Base-by-base conservation (phyloP, 2,113 vertebrate genomes). In the Columba livia region DNA sequence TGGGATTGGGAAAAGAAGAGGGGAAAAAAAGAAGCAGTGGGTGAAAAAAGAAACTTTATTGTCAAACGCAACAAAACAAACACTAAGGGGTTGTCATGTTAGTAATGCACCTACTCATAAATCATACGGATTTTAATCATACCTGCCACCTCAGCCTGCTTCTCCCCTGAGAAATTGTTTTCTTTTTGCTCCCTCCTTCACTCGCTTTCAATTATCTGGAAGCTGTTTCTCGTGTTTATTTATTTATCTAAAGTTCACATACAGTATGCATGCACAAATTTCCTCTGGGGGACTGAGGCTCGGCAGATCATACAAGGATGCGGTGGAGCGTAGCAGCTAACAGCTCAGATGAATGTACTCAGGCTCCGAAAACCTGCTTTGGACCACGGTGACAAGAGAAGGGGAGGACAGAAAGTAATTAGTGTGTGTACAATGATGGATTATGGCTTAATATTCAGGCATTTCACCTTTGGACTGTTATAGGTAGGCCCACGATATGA, bases 81-180 rank as follows among this genome's bases (percentile, higher is more conserved):
- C 91, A 60, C 78, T 94, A 96, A 97, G 97, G 95, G 93, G 97
- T 96, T 98, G 98, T 98, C 98, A 97, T 96, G 97, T 98, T 98
- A 95, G 97, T 89, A 96, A 98, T 97, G 93, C 98, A 99, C 98
- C 98, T 98, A 98, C 97, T 98, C 98, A 99, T 99, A 99, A 99
- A 99, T 99, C 99, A 99, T 97, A 75, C 81, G 95, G 98, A 98
- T 98, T 99, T 99, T 99, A 99, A 99, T 99, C 99, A 98, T 98
- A 99, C 99, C 98, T 99, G 98, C 98, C 98, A 98, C 97, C 96
- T 97, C 97, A 85, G 93, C 97, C 44, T 86, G 90, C 93, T 97
- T 96, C 97, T 97, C 98, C 97, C 98, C 78, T 92, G 98, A 98
- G 98, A 98, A 98, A 98, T 98, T 95, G 98, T 98, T 98, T 98